Percentiles rank a stretch among this genome's conserved stretches.
phyloP scores from a whole-genome alignment of 1,140 invertebrate species.

The Saccostrea echinata region DNA sequence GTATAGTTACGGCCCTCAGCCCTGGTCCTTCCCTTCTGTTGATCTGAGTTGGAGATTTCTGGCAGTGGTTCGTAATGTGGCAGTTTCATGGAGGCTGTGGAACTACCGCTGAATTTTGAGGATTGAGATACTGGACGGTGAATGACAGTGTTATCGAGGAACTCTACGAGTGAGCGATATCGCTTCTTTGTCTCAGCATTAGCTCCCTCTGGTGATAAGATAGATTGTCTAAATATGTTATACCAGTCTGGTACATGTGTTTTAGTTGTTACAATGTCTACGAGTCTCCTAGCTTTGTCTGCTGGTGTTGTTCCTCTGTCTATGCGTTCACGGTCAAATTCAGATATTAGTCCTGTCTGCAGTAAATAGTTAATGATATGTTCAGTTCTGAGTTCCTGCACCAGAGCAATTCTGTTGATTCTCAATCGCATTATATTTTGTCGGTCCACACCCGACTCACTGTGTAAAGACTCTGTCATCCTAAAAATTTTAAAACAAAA shows the following conservation, averaged over 20 bases:
- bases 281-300: conserved; percentile 73
- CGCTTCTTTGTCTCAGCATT: conserved; percentile 67
- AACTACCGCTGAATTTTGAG: conserved; percentile 61
- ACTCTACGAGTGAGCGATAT: conserved; percentile 75
- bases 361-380: conserved; percentile 70
- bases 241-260: conserved; percentile 74
- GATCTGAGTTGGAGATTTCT: conserved; percentile 58
- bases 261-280: conserved; percentile 75
- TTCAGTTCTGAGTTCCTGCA: conserved; percentile 76
- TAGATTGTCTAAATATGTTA: conserved; percentile 69
- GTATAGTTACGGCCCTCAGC: conserved; percentile 46
- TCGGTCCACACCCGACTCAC: conserved; percentile 66
- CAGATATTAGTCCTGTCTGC: conserved; percentile 65
- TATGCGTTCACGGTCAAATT: conserved; percentile 71
- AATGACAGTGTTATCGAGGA: conserved; percentile 78
- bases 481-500: conserved; percentile 52
- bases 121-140: conserved; percentile 68
- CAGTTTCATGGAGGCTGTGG: conserved; percentile 57
- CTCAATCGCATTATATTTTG: conserved; percentile 76
- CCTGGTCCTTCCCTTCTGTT: conserved; percentile 63
- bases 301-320: conserved; percentile 66
- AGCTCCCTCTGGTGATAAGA: conserved; percentile 68
- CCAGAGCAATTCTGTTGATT: conserved; percentile 76
- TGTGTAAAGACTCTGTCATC: conserved; percentile 44
- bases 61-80: conserved; percentile 72